phyloP scores from a whole-genome alignment of 2,888 invertebrate species.

The Eugnorisma glareosa region DNA sequence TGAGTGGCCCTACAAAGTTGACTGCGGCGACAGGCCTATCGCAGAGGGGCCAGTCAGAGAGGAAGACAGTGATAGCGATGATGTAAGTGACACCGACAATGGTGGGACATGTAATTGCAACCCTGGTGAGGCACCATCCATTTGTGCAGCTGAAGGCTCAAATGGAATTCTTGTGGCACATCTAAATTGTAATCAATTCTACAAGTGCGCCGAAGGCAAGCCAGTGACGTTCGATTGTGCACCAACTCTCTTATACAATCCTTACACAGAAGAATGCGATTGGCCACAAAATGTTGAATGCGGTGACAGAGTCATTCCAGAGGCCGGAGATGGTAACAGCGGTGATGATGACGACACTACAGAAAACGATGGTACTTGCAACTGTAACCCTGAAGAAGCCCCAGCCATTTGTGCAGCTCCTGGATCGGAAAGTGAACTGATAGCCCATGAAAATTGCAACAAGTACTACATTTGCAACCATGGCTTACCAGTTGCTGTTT shows the following conservation, averaged over 20 bases:
- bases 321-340: conserved; percentile 39
- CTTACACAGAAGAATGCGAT: conserved; percentile 65
- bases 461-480: conserved; percentile 71
- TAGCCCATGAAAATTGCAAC: conserved; percentile 75
- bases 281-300: conserved; percentile 69
- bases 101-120: conserved; percentile 65
- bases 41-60: conserved; percentile 42
- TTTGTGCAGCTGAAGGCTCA: conserved; percentile 69
- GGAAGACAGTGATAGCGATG: conserved; percentile 44
- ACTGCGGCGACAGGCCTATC: conserved; percentile 69
- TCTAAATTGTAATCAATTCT: conserved; percentile 71
- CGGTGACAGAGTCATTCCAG: conserved; percentile 60
- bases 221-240: conserved; percentile 65
- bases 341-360: conserved; percentile 21
- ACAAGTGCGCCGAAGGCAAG: conserved; percentile 64
- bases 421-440: conserved; percentile 65
- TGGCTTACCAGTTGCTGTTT: conserved; percentile 63
- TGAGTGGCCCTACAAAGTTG: conserved; percentile 72
- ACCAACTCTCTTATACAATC: conserved; percentile 66
- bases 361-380: conserved; percentile 55
- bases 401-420: conserved; percentile 67
- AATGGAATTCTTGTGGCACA: conserved; percentile 66
- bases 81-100: conserved; percentile 33
- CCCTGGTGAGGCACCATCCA: conserved; percentile 69
- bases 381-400: conserved; percentile 69